Conservation (phyloP, 53 echinoderm and acorn worm genomes). For the Echinarachnius parma region DNA sequence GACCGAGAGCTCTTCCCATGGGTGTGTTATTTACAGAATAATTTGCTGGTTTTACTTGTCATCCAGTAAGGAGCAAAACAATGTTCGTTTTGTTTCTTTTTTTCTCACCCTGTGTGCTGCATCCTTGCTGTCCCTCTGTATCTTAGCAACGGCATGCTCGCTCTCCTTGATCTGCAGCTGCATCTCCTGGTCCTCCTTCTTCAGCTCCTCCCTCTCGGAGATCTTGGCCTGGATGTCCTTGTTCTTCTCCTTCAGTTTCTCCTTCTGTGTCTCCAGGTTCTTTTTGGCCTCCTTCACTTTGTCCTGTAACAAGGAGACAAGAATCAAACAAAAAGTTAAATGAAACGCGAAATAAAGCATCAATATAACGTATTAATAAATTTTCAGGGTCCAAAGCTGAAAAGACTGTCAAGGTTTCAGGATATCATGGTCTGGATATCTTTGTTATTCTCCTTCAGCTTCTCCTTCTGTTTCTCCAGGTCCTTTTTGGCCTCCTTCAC, state of each 20-base stretch:
- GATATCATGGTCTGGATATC: conserved; percentile 74
- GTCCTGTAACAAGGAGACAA: too few relatives aligned
- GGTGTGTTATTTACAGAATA: too few relatives aligned
- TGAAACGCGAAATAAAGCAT: too few relatives aligned
- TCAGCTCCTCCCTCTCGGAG: conserved; percentile 61
- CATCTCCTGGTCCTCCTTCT: conserved; percentile 80
- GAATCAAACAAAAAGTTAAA: too few relatives aligned
- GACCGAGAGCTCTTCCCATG: too few relatives aligned
- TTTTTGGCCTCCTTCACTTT: conserved; percentile 67
- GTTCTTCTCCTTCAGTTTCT: conserved; percentile 72
- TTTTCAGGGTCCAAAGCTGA: too few relatives aligned
- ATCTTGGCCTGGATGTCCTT: conserved; percentile 78
- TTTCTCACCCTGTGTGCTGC: conserved; percentile 82
- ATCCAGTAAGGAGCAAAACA: too few relatives aligned
- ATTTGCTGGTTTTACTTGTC: too few relatives aligned
- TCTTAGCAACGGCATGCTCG: conserved; percentile 77
- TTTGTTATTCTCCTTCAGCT: conserved; percentile 74
- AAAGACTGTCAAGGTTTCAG: too few relatives aligned
- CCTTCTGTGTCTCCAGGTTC: conserved; percentile 83
- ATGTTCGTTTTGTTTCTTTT: too few relatives aligned
- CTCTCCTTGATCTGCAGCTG: conserved; percentile 88
- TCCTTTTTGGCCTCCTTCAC: conserved; percentile 76
- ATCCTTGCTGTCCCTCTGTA: conserved; percentile 83
- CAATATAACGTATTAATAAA: too few relatives aligned
- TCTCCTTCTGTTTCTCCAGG: conserved; percentile 79